phyloP scores from a whole-genome alignment of 2,888 invertebrate species.

The Spatulosminthurus flaviceps region DNA sequence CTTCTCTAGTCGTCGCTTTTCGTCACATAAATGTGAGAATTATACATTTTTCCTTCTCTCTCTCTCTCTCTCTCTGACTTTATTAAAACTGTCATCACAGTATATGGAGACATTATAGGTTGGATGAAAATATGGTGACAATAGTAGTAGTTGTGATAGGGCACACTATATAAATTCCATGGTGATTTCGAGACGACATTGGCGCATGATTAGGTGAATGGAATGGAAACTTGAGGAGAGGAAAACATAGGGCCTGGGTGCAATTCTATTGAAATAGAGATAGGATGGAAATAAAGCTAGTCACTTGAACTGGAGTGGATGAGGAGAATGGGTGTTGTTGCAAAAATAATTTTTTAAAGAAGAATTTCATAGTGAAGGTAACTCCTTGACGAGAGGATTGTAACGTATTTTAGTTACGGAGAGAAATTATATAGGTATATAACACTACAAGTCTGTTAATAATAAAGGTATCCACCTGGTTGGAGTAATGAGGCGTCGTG shows the following conservation, averaged over 20 bases:
- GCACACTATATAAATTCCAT: too few relatives aligned
- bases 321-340: neutral
- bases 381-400: neutral
- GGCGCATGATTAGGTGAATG: too few relatives aligned
- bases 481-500: neutral
- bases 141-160: too few relatives aligned
- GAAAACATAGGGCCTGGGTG: too few relatives aligned
- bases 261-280: neutral
- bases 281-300: too few relatives aligned
- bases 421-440: neutral
- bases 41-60: neutral
- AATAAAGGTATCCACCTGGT: slow-evolving; percentile 18
- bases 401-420: neutral
- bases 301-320: neutral
- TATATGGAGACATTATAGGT: too few relatives aligned
- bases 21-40: slow-evolving; percentile 10
- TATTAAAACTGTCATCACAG: too few relatives aligned
- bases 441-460: neutral
- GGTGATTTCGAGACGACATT: too few relatives aligned
- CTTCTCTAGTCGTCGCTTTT: neutral
- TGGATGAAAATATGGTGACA: too few relatives aligned
- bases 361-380: neutral
- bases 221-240: too few relatives aligned
- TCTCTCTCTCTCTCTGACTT: neutral
- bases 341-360: neutral